Evolutionary conservation across 2,797 vertebrate genomes (phyloP).

Genomic region (Cichlasoma orientale): DNA sequence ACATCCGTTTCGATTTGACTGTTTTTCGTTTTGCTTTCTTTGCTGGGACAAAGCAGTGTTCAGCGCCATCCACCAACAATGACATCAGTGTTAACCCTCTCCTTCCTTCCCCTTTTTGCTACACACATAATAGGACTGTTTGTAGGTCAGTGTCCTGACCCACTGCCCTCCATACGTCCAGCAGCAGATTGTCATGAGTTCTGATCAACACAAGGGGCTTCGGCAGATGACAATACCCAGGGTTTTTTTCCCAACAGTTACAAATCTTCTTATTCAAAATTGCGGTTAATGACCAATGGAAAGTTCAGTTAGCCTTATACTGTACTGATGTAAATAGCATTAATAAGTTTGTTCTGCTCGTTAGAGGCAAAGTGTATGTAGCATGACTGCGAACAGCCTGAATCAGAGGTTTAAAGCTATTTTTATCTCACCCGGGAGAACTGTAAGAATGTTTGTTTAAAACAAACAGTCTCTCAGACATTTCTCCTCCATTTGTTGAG

Average conservation of each 20-base stretch:
- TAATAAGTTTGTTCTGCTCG: background rate
- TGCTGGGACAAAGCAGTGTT: slow-evolving; percentile 52
- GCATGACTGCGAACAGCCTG: background rate
- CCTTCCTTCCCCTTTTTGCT: slow-evolving; percentile 3
- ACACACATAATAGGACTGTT: slow-evolving; percentile 50
- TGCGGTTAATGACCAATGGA: background rate
- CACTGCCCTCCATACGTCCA: slow-evolving; percentile 50
- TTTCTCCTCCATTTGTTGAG: background rate
- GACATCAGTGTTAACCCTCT: slow-evolving; percentile 68
- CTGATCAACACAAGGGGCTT: slow-evolving; percentile 37
- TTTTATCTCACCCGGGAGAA: background rate
- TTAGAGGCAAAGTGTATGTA: background rate
- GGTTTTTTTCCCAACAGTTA: background rate
- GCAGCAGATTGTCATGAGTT: slow-evolving; percentile 32
- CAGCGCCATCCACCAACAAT: slow-evolving; percentile 59
- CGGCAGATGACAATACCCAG: slow-evolving; percentile 12
- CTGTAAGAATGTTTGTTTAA: slow-evolving; percentile 19
- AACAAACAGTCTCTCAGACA: slow-evolving; percentile 10
- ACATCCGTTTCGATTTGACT: slow-evolving; percentile 13
- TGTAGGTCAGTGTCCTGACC: slow-evolving; percentile 65
- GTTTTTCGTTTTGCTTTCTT: background rate
- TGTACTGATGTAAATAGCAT: background rate
- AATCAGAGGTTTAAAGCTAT: slow-evolving; percentile 11
- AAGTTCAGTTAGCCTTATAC: background rate
- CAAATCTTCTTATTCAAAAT: slow-evolving; percentile 36